Base-by-base conservation (phyloP, 2,113 vertebrate genomes). In the Tragelaphus buxtoni region DNA sequence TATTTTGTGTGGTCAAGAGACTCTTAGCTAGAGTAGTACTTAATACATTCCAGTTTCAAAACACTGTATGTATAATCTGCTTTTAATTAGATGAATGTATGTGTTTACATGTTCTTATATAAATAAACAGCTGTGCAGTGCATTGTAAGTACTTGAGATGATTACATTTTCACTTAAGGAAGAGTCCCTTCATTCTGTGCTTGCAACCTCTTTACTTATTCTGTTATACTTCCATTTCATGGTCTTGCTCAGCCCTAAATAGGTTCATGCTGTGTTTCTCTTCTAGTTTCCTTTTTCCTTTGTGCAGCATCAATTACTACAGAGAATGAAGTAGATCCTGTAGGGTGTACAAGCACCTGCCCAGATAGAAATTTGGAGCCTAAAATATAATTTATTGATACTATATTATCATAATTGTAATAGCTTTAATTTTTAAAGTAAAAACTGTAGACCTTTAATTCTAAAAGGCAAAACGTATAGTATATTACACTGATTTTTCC, bases 31-130 rank as follows among this genome's bases (percentile, higher is more conserved):
- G 51, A 92, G 39, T 61, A 85, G 53, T 55, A 72, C 53, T 84
- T 95, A 96, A 80, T 90, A 58, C 55, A 90, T 92, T 96, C 74
- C 60, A 55, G 7, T 87, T 92, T 28, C 49, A 76, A 90, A 95
- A 56, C 45, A 65, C 20, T 93, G 55, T 47, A 56, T 87, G 86
- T 93, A 81, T 82, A 90, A 93, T 61, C 55, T 90, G 61, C 90
- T 90, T 87, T 97, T 95, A 90, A 95, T 95, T 86, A 76, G 74
- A 82, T 55, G 74, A 11, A 74, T 90, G 32, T 95, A 86, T 95
- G 17, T 87, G 88, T 93, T 90, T 95, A 93, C 90, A 95, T 93
- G 47, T 74, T 97, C 90, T 90, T 86, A 49, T 55, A 86, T 90
- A 95, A 81, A 90, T 76, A 95, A 76, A 90, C 39, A 76, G 74